Base-by-base conservation (phyloP, 2,888 invertebrate genomes). In the Desoria tigrina region DNA sequence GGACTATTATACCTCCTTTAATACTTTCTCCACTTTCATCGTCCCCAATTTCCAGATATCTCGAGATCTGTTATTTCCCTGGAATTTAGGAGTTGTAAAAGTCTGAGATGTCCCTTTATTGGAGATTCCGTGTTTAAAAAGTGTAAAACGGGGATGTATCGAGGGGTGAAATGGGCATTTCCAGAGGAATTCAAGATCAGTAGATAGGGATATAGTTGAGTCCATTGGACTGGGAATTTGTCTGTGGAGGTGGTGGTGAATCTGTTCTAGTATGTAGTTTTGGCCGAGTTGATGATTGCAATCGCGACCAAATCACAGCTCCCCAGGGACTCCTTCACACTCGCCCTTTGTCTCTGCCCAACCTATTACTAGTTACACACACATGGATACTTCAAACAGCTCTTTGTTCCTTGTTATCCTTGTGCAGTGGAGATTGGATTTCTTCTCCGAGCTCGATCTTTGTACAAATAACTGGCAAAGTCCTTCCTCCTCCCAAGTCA, bases 241-340 rank as follows among this genome's bases (percentile, higher is more conserved):
- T 45, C 45, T 45, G 45, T 6, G 32, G n/a, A n/a, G n/a, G n/a
- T 39, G 39, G 16, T 16, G 39, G 16, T 11, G 39, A 39, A 39
- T 16, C 39, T 39, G 39, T 39, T 11, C 16, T 11, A 18, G 45
- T 45, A n/a, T 16, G 45, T 45, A 45, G 45, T 45, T 24, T 51
- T 51, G 51, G 51, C 24, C 51, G 24, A 26, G 51, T 51, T 51
- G 51, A 51, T 51, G 51, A 51, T 51, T 51, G 51, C 51, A 51
- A 51, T 51, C 51, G 51, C 51, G 51, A 51, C 51, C 51, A 51
- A 51, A 51, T 51, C 51, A 51, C 51, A 51, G 51, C 51, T 51
- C 51, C 51, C 51, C 51, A 51, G 51, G 26, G 51, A 26, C 51
- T 51, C 23, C 51, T 51, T 51, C 26, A 51, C 51, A 51, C 51